phyloP scores from a whole-genome alignment of 2,888 invertebrate genomes.

The Hydroisotoma schaefferi region DNA sequence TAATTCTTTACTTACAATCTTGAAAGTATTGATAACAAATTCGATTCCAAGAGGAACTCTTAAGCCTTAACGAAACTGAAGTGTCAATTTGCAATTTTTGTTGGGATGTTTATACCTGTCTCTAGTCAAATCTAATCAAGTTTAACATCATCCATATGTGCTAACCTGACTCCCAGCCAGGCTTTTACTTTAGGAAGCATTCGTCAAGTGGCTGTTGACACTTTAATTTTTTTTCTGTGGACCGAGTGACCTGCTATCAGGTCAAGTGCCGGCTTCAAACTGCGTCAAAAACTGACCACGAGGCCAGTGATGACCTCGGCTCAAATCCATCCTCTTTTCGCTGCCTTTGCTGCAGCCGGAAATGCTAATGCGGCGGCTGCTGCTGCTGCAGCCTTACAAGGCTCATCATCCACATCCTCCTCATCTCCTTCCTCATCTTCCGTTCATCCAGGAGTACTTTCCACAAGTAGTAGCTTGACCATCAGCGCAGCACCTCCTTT shows the following conservation, averaged over 20 bases:
- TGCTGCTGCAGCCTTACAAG: conserved; percentile 13
- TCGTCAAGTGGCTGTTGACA: no score
- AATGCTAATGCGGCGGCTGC: conserved; percentile 6
- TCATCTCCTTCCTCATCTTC: conserved; percentile 1
- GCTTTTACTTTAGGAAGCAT: no score
- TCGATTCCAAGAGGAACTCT: no score
- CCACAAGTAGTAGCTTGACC: conserved; percentile 20
- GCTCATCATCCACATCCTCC: conserved; percentile 16
- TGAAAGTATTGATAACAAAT: no score
- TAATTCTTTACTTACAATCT: no score
- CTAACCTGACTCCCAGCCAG: no score
- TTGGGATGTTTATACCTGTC: no score
- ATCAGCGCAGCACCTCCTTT: conserved; percentile 15
- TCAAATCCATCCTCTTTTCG: conserved; percentile 47
- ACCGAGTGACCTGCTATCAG: conserved; percentile 35
- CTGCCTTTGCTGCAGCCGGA: conserved; percentile 42
- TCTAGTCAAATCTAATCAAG: no score
- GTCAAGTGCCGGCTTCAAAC: conserved; percentile 25
- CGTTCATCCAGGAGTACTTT: conserved; percentile 25
- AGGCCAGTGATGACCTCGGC: conserved; percentile 46
- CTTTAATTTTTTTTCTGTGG: conserved; percentile 20
- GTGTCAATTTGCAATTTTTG: no score
- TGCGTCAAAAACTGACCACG: conserved; percentile 43
- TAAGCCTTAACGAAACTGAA: no score
- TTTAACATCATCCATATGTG: no score